A percentile compares a stretch with the other conserved stretches of the same genome.
These are phyloP conservation scores for Drosophila mimica DNA, from an alignment of 2,888 invertebrate species.

Conservation along the genomic window DNA sequence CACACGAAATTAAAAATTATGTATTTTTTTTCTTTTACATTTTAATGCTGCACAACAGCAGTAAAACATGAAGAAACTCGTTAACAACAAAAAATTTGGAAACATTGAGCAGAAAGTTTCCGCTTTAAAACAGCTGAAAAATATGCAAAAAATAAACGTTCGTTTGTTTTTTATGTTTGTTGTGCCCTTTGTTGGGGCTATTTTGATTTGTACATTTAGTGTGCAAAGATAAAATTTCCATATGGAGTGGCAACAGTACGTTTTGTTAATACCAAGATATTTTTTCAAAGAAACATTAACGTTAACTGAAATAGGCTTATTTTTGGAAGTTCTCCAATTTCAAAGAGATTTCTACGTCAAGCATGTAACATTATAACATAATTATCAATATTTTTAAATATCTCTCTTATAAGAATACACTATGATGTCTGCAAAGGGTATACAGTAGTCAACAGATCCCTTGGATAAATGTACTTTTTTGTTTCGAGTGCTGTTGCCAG, in stretches of 20 bases:
- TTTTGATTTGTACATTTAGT: neutral
- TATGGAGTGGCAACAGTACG: neutral
- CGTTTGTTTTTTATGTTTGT: constrained; percentile 21
- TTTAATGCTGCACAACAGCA: constrained; percentile 53
- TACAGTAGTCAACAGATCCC: neutral
- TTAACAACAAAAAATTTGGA: constrained; percentile 30
- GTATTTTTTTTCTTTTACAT: constrained; percentile 64
- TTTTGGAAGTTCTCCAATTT: neutral
- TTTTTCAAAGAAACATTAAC: neutral
- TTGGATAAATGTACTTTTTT: neutral
- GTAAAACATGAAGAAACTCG: constrained; percentile 48
- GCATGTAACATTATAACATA: neutral
- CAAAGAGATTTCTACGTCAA: neutral
- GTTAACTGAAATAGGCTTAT: neutral
- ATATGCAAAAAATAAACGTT: constrained; percentile 26
- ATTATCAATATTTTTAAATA: accelerated
- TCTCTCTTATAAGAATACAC: neutral
- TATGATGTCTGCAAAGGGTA: constrained; percentile 1
- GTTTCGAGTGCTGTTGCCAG: constrained; percentile 8
- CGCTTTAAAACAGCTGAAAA: constrained; percentile 44
- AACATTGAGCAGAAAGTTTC: constrained; percentile 35
- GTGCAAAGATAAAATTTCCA: neutral
- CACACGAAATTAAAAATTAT: constrained; percentile 80
- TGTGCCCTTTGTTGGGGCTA: neutral
- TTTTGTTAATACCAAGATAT: too few species aligned